Evolutionary conservation across 2,797 vertebrate genomes (phyloP).

Genomic region (Smutsia temminckii): DNA sequence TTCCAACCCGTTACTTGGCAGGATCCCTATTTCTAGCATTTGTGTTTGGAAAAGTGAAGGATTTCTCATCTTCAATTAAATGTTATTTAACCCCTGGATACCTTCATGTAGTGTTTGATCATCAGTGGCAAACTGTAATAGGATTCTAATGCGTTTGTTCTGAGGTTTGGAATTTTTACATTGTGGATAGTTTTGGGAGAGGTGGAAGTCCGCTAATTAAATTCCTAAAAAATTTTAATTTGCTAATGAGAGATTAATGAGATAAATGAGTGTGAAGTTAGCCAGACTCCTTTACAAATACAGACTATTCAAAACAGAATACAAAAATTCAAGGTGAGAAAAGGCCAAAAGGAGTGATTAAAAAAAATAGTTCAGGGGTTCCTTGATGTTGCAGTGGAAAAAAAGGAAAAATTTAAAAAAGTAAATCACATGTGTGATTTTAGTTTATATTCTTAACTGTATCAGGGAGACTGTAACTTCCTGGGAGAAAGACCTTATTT

Average conservation of each 20-base stretch:
- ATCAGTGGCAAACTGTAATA: not conserved
- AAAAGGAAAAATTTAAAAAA: not conserved
- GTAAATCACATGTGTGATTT: not conserved
- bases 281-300: not conserved
- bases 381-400: not conserved
- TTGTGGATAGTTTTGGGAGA: not conserved
- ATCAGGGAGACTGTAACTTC: not conserved
- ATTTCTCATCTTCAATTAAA: not conserved
- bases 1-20: constrained; percentile 49
- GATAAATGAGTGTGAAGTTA: not conserved
- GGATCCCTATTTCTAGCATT: constrained; percentile 33
- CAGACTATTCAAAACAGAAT: not conserved
- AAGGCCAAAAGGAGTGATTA: not conserved
- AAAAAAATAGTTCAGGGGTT: not conserved
- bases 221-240: not conserved
- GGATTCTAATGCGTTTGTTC: not conserved
- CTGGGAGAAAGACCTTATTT: not conserved
- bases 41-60: constrained; percentile 11
- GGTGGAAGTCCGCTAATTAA: not conserved
- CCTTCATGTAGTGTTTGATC: constrained; percentile 7
- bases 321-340: not conserved
- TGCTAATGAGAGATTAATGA: not conserved
- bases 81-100: not conserved
- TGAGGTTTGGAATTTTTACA: not conserved
- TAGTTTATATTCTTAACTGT: not conserved